Conservation (phyloP, 2,113 vertebrate genomes). For the Perognathus longimembris region DNA sequence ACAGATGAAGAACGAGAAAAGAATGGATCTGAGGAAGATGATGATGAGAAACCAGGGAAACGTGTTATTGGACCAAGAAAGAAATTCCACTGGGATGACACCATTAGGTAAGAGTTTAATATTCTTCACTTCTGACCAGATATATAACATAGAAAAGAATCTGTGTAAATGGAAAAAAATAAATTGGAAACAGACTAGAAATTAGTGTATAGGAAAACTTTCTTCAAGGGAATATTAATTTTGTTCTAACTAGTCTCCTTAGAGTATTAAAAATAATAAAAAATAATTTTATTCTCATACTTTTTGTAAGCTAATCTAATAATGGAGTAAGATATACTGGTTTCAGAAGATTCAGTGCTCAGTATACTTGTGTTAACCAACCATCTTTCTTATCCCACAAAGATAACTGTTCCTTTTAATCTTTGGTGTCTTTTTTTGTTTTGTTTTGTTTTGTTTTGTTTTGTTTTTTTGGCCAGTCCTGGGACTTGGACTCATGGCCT, state of each 20-base stretch:
- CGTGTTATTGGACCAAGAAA: slow-evolving; percentile 97
- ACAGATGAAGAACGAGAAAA: slow-evolving; percentile 94
- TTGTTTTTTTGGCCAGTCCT: too few relatives aligned
- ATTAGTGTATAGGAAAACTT: slow-evolving; percentile 25
- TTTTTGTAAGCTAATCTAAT: slow-evolving; percentile 27
- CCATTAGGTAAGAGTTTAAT: slow-evolving; percentile 91
- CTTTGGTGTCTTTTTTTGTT: too few relatives aligned
- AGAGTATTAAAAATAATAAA: neutral
- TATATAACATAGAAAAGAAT: neutral
- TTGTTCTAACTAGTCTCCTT: neutral
- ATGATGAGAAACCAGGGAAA: slow-evolving; percentile 98
- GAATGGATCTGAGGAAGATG: slow-evolving; percentile 97
- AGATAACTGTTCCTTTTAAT: too few relatives aligned
- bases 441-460: too few relatives aligned
- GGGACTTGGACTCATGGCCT: too few relatives aligned
- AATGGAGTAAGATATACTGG: neutral
- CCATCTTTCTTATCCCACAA: slow-evolving; percentile 16
- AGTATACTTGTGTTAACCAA: neutral
- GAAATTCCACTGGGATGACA: slow-evolving; percentile 98
- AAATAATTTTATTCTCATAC: too few relatives aligned
- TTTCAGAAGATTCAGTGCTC: slow-evolving; percentile 23
- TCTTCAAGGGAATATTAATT: neutral
- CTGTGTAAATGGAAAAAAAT: neutral
- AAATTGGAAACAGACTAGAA: neutral
- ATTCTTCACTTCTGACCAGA: neutral